These are phyloP conservation scores for Eucriotettix oculatus DNA, from an alignment of 2,888 invertebrate genomes.

Conservation along the genomic window DNA sequence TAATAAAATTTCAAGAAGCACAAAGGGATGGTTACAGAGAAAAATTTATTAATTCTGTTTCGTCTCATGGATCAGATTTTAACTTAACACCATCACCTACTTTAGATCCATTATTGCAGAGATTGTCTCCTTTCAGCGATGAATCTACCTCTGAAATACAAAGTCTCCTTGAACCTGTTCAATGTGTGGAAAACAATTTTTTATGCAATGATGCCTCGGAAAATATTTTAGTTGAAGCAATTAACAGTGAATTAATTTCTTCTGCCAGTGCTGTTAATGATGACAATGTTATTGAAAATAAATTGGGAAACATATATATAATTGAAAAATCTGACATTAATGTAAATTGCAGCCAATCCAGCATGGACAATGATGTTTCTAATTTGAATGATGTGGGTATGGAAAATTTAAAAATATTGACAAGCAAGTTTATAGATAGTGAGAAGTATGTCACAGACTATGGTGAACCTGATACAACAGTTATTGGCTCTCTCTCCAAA, in stretches of 20 bases:
- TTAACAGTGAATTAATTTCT: too few species aligned
- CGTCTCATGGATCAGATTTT: not conserved
- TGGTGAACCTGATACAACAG: too few species aligned
- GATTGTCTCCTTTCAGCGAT: not conserved
- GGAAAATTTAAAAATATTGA: too few species aligned
- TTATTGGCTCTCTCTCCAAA: too few species aligned
- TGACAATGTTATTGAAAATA: not conserved
- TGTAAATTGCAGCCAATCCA: too few species aligned
- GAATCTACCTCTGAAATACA: not conserved
- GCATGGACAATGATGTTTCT: too few species aligned
- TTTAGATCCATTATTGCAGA: not conserved
- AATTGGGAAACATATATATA: too few species aligned
- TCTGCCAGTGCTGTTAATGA: not conserved
- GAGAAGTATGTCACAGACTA: too few species aligned
- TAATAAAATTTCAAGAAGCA: constrained; percentile 25
- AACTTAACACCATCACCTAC: not conserved
- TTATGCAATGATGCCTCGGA: constrained; percentile 23
- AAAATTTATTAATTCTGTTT: not conserved
- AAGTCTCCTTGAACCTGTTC: not conserved
- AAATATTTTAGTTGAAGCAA: not conserved
- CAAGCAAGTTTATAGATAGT: too few species aligned
- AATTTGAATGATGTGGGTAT: too few species aligned
- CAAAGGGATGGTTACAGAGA: not conserved
- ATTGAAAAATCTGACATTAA: too few species aligned
- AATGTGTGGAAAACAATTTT: constrained; percentile 16